phyloP scores from a whole-genome alignment of 2,113 vertebrate genomes.

The Hippocampus mohnikei region DNA sequence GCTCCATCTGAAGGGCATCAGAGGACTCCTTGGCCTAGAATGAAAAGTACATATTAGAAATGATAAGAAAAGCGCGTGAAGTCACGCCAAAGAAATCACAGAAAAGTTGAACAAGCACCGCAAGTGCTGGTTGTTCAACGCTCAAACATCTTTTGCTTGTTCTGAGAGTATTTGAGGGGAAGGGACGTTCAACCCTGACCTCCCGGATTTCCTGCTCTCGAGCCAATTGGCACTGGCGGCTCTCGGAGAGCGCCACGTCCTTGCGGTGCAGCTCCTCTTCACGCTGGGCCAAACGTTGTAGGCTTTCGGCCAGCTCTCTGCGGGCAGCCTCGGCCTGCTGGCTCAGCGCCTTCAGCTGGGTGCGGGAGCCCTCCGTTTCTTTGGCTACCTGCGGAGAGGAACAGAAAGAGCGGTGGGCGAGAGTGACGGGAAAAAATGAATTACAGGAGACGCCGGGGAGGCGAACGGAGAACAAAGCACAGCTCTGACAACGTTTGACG shows the following conservation, averaged over 20 bases:
- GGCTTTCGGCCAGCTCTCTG: conserved; percentile 80
- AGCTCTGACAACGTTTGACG: conserved; percentile 49
- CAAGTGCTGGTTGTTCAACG: not conserved
- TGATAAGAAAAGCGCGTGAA: not conserved
- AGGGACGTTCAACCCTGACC: conserved; percentile 15
- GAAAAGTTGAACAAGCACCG: not conserved
- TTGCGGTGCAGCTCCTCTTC: conserved; percentile 83
- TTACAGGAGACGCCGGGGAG: conserved; percentile 49
- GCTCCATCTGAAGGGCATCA: conserved; percentile 72
- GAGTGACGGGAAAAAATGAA: conserved; percentile 22
- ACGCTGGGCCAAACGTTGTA: conserved; percentile 80
- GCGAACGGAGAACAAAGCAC: conserved; percentile 14
- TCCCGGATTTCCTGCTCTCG: conserved; percentile 81
- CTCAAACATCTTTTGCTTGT: not conserved
- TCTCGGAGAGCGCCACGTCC: conserved; percentile 79
- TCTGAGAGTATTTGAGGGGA: conserved; percentile 16
- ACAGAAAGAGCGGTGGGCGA: not conserved
- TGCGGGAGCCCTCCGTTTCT: conserved; percentile 80
- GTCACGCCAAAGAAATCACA: not conserved
- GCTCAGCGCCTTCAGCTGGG: conserved; percentile 76
- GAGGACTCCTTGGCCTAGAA: conserved; percentile 68
- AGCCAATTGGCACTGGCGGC: conserved; percentile 70
- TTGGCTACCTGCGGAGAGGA: conserved; percentile 70
- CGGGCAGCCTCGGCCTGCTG: conserved; percentile 81
- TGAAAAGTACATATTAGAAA: not conserved